A percentile compares a stretch with the other conserved stretches of the same genome.
Conservation (phyloP, 1,140 invertebrate genomes). For the Globodera rostochiensis region DNA sequence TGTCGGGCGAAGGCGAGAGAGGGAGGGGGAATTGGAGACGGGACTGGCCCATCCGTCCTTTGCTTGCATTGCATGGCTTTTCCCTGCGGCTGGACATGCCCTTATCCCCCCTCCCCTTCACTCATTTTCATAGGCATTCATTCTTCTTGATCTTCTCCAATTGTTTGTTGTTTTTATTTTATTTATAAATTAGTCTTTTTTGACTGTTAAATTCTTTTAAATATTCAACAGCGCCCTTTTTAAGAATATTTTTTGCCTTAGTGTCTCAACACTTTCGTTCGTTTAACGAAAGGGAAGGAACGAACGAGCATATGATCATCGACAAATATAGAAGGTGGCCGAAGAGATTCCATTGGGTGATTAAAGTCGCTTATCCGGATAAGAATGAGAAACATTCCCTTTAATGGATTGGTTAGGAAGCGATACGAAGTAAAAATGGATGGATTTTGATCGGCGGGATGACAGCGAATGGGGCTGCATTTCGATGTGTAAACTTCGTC, state of each 20-base stretch:
- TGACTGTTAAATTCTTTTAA: not conserved
- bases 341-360: not conserved
- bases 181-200: slow-evolving; percentile 1
- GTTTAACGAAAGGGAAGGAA: not conserved
- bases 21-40: not conserved
- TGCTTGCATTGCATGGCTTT: not conserved
- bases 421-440: not conserved
- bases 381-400: not conserved
- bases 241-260: too few species aligned
- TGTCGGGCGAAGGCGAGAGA: not conserved
- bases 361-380: not conserved
- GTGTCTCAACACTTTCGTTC: not conserved
- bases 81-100: too few species aligned
- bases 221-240: not conserved
- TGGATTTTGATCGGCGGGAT: not conserved
- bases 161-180: not conserved
- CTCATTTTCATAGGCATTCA: too few species aligned
- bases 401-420: slow-evolving; percentile 8
- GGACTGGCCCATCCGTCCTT: not conserved
- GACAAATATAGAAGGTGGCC: not conserved
- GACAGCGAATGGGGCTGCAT: not conserved
- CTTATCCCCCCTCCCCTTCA: too few species aligned
- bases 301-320: not conserved
- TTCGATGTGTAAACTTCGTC: not conserved
- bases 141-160: not conserved